Conservation (phyloP, 2,888 invertebrate species). For the Bellardia bayeri region DNA sequence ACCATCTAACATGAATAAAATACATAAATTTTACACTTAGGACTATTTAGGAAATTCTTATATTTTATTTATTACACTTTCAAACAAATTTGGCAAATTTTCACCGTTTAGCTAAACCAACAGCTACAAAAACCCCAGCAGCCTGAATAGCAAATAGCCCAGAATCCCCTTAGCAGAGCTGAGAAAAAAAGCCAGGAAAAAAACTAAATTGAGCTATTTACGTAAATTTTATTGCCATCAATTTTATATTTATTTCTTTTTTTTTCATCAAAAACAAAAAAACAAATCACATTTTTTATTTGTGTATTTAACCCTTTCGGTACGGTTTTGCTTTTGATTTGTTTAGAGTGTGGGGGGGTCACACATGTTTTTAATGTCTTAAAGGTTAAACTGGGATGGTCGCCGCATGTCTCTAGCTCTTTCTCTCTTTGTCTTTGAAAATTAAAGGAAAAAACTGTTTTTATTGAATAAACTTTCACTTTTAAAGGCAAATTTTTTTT, state of each 20-base stretch:
- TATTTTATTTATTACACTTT: constrained; percentile 73
- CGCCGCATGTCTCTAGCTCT: not conserved
- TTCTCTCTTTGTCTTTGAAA: not conserved
- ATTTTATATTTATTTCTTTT: constrained; percentile 78
- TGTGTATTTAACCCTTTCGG: constrained; percentile 49
- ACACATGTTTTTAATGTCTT: constrained; percentile 66
- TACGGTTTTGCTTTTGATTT: not conserved
- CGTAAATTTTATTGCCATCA: constrained; percentile 82
- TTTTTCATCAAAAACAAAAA: not conserved
- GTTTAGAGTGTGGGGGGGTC: constrained; percentile 11
- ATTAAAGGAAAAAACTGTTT: no score
- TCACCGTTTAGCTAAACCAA: constrained; percentile 61
- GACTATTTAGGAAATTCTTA: constrained; percentile 70
- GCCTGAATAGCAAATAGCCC: constrained; percentile 6
- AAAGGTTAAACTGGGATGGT: constrained; percentile 38
- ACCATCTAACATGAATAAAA: constrained; percentile 47
- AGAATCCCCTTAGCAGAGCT: constrained; percentile 8
- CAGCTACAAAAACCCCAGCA: constrained; percentile 72
- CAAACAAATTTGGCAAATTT: constrained; percentile 81
- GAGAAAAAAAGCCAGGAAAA: constrained; percentile 67
- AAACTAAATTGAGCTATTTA: constrained; percentile 82
- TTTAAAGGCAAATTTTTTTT: no score
- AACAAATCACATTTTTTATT: constrained; percentile 27
- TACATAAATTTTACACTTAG: constrained; percentile 70
- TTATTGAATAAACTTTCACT: no score